Evolutionary conservation across 2,113 vertebrate genomes (phyloP).

Genomic region (Aythya baeri): DNA sequence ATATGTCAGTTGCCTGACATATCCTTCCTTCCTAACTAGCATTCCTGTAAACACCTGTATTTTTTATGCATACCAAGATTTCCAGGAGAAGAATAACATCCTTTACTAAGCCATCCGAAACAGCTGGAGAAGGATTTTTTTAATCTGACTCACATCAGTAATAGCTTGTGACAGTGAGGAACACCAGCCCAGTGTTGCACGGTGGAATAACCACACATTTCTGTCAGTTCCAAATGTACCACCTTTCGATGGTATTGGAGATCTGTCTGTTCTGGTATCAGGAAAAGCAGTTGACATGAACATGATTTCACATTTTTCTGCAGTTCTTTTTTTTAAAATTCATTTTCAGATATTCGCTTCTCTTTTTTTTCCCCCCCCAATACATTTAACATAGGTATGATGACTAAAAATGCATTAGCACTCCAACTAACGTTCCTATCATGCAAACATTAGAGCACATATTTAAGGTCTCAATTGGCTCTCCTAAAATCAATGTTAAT

Average conservation of each 20-base stretch:
- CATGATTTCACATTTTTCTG: background rate
- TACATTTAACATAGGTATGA: background rate
- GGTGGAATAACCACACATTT: background rate
- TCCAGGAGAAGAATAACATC: background rate
- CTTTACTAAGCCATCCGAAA: background rate
- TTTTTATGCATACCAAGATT: background rate
- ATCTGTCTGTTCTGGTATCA: background rate
- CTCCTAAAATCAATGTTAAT: background rate
- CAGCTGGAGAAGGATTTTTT: background rate
- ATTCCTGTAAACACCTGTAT: background rate
- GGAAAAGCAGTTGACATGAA: background rate
- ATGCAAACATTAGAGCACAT: background rate
- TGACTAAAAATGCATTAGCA: background rate
- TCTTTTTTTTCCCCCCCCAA: background rate
- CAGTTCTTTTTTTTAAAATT: background rate
- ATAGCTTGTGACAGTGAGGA: background rate
- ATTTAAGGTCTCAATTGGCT: background rate
- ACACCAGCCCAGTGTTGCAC: background rate
- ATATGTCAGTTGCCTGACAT: background rate
- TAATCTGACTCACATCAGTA: background rate
- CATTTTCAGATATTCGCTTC: background rate
- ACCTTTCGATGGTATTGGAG: background rate
- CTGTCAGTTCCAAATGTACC: background rate
- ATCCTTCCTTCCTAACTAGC: background rate
- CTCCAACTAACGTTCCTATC: background rate